Conservation (phyloP, 2,797 vertebrate genomes). For the Pseudocheirus occidentalis region DNA sequence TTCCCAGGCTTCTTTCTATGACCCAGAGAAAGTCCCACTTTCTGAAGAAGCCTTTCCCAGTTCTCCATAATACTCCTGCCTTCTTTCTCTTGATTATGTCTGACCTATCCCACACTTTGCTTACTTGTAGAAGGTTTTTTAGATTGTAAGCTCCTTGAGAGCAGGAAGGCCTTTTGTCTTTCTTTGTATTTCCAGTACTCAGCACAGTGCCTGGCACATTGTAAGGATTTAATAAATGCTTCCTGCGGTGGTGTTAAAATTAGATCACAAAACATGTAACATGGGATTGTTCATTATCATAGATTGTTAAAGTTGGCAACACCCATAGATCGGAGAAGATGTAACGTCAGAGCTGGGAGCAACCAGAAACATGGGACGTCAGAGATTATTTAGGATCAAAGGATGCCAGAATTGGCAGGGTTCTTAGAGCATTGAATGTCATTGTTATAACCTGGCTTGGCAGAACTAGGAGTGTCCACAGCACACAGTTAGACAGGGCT, state of each 20-base stretch:
- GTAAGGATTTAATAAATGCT: neutral
- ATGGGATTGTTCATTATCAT: neutral
- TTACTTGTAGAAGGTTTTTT: neutral
- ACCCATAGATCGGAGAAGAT: neutral
- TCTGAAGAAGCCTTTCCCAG: neutral
- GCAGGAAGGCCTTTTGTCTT: neutral
- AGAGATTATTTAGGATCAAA: neutral
- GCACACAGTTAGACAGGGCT: neutral
- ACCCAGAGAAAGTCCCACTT: neutral
- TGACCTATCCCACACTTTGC: neutral
- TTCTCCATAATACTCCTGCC: neutral
- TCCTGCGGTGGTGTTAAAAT: neutral
- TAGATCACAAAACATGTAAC: neutral
- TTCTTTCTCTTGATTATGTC: neutral
- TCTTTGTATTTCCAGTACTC: neutral
- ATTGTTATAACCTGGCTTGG: neutral
- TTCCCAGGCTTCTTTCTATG: neutral
- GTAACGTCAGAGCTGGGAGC: neutral
- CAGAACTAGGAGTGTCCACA: neutral
- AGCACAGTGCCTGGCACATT: neutral
- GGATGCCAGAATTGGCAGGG: no score
- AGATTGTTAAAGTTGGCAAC: neutral
- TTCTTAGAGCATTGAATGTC: neutral
- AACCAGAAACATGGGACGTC: neutral
- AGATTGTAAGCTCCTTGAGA: neutral